Evolutionary conservation across 2,888 invertebrate genomes (phyloP), one percentile per base, ranked within the genome.

Genomic region (Sarcophaga caerulescens): DNA sequence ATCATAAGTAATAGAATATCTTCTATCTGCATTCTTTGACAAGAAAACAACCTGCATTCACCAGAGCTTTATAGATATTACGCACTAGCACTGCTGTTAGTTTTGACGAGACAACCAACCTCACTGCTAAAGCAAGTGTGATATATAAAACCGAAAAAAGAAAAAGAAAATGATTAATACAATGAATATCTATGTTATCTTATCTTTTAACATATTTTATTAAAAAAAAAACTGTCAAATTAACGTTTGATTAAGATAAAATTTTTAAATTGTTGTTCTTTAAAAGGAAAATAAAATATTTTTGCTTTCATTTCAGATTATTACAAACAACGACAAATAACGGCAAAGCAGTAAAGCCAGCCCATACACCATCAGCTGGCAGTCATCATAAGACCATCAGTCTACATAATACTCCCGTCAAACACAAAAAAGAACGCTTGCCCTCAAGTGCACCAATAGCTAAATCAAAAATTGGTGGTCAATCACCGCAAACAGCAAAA

Each of bases 231-330:
- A 60, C 60, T 73, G 10, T 35, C 60, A 1, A 25, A 52, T 52
- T 52, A 14, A 52, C 17, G 52, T 52, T 14, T 52, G 12, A 66
- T 69, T 21, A 57, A 23, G 71, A 77, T 60, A 68, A 77, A 66
- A 44, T 66, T 45, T 45, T 66, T 69, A 44, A 57, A 21, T 35
- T 52, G n/a, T 19, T 76, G 12, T 52, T 65, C 8, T 60, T 44
- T 77, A 5, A 35, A 23, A 52, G 14, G 66, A 75, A 19, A 68
- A 47, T 21, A 12, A 14, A 69, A 74, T 14, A 8, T 74, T 47
- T 79, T 70, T 74, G 14, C 44, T 80, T 68, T 82, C 12, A 63
- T 84, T 85, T 3, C 77, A 87, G 87, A 85, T 84, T 87, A 45
- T 69, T 87, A 84, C 71, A 85, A 23, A 70, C 78, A 19, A 76